Conservation (phyloP, 2,113 vertebrate genomes). For the Saguinus imperator region DNA sequence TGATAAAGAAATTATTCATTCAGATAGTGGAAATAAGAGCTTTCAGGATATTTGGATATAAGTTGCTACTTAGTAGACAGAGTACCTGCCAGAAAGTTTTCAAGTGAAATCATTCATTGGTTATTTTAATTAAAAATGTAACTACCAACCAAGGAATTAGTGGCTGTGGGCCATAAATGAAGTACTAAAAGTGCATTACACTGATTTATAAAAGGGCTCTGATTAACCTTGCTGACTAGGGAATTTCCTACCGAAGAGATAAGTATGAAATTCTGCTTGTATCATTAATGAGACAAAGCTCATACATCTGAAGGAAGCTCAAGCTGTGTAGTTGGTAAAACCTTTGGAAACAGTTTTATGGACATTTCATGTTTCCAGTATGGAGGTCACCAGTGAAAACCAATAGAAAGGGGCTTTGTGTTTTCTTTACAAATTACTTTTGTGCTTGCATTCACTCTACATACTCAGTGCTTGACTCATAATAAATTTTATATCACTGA, state of each 20-base stretch:
- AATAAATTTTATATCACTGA: background rate
- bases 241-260: conserved; percentile 44
- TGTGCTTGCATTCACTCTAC: background rate
- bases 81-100: conserved; percentile 66
- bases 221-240: conserved; percentile 55
- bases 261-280: background rate
- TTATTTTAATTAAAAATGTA: conserved; percentile 73
- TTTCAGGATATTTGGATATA: conserved; percentile 3
- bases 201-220: conserved; percentile 64
- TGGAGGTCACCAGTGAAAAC: background rate
- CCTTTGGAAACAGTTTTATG: background rate
- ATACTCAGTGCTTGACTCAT: background rate
- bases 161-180: background rate
- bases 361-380: background rate
- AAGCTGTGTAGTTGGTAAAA: background rate
- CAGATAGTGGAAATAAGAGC: conserved; percentile 34
- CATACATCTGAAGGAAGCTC: background rate
- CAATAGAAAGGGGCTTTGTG: background rate
- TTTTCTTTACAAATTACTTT: background rate
- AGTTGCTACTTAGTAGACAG: conserved; percentile 23
- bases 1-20: conserved; percentile 50
- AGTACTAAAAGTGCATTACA: conserved; percentile 15
- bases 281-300: background rate
- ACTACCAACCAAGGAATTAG: conserved; percentile 33
- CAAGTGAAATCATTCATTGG: conserved; percentile 60